Evolutionary conservation across 2,113 vertebrate species (phyloP).

Genomic region (Budorcas taxicolor): DNA sequence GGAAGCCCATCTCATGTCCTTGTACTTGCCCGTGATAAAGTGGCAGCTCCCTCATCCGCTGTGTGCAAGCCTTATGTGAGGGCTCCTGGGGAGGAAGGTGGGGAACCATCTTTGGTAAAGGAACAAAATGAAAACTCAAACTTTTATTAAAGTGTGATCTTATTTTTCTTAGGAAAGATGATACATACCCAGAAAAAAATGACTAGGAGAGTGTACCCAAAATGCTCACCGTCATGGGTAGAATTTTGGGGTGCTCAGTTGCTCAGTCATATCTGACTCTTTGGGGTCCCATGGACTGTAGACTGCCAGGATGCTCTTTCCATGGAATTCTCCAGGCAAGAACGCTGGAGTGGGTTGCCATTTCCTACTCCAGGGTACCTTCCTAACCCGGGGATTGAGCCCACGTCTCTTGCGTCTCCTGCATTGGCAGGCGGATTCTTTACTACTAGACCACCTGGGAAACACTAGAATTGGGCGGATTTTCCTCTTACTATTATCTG

Average conservation of each 20-base stretch:
- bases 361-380: background rate
- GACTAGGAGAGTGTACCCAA: background rate
- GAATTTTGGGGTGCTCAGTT: background rate
- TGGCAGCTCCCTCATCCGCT: fast-evolving
- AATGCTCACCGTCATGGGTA: background rate
- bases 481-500: background rate
- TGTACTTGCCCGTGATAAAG: background rate
- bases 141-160: background rate
- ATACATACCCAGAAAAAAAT: background rate
- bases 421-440: background rate
- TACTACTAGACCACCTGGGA: background rate
- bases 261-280: background rate
- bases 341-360: background rate
- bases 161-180: background rate
- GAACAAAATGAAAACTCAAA: background rate
- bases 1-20: background rate
- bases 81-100: background rate
- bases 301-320: background rate
- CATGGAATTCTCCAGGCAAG: background rate
- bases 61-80: background rate
- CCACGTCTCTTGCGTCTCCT: background rate
- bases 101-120: background rate
- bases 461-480: background rate
- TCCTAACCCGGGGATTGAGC: background rate
- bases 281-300: background rate